Conservation (phyloP, 2,113 vertebrate species). For the Oryzias woworae region DNA sequence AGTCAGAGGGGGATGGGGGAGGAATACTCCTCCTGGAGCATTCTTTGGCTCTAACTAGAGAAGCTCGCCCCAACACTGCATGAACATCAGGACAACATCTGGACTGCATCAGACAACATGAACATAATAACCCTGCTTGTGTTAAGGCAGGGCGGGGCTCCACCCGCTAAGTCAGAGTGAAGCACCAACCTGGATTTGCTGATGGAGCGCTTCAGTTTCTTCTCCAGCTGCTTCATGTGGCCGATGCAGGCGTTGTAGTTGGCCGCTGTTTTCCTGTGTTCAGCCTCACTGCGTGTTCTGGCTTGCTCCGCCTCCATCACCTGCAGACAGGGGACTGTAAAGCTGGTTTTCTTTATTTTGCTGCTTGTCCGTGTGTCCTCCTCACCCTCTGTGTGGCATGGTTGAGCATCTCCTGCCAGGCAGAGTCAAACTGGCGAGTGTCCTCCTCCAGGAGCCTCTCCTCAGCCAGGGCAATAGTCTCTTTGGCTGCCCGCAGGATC, state of each 20-base stretch:
- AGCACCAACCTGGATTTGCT: slow-evolving; percentile 90
- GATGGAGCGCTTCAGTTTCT: slow-evolving; percentile 93
- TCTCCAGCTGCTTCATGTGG: slow-evolving; percentile 94
- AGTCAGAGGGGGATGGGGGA: slow-evolving; percentile 30
- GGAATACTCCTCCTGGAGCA: slow-evolving; percentile 58
- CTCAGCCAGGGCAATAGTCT: slow-evolving; percentile 92
- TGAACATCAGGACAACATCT: slow-evolving; percentile 61
- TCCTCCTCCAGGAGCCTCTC: slow-evolving; percentile 93
- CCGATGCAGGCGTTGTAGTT: slow-evolving; percentile 88
- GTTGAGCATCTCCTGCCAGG: slow-evolving; percentile 99
- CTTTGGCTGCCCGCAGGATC: slow-evolving; percentile 92
- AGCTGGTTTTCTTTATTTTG: not conserved
- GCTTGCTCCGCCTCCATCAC: slow-evolving; percentile 96
- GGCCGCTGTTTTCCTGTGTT: slow-evolving; percentile 90
- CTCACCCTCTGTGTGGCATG: slow-evolving; percentile 93
- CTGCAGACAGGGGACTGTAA: slow-evolving; percentile 63
- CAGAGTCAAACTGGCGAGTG: slow-evolving; percentile 94
- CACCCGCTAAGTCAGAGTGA: not conserved
- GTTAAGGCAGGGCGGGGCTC: not conserved
- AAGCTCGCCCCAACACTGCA: slow-evolving; percentile 47
- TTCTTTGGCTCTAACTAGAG: slow-evolving; percentile 59
- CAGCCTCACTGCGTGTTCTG: slow-evolving; percentile 86
- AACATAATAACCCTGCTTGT: not conserved
- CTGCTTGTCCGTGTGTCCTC: not conserved
- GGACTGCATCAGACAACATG: slow-evolving; percentile 59